Conservation (phyloP, 2,888 invertebrate genomes). For the Dryocosmus kuriphilus region DNA sequence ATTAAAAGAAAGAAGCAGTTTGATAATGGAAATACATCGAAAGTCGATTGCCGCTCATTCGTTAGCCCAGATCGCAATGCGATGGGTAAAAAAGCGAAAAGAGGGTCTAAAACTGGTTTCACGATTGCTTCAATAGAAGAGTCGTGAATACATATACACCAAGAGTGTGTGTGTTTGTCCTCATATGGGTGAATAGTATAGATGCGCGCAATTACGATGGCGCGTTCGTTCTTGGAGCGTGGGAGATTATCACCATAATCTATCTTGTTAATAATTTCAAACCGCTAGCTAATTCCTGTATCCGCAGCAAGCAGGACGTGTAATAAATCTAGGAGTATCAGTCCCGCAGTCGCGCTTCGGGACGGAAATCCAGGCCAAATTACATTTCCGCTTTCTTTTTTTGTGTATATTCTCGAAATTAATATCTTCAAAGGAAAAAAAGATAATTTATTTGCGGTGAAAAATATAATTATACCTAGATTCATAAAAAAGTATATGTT, state of each 20-base stretch:
- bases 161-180: background rate
- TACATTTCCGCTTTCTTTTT: constrained; percentile 28
- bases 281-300: constrained; percentile 37
- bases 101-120: background rate
- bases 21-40: background rate
- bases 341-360: background rate
- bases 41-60: constrained; percentile 8
- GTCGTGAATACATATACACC: background rate
- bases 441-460: background rate
- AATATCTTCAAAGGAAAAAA: constrained; percentile 4
- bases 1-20: background rate
- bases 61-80: constrained; percentile 9
- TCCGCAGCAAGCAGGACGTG: constrained; percentile 12
- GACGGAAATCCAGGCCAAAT: constrained; percentile 24
- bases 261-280: constrained; percentile 38
- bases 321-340: constrained; percentile 27
- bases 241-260: constrained; percentile 36
- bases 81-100: constrained; percentile 9
- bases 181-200: constrained; percentile 25
- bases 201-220: constrained; percentile 22
- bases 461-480: background rate
- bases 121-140: background rate
- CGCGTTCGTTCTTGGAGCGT: constrained; percentile 13
- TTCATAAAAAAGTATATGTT: too few species aligned
- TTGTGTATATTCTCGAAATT: background rate